These are phyloP conservation scores for Dermatemys mawii DNA, from an alignment of 2,113 vertebrate species.

Conservation along the genomic window DNA sequence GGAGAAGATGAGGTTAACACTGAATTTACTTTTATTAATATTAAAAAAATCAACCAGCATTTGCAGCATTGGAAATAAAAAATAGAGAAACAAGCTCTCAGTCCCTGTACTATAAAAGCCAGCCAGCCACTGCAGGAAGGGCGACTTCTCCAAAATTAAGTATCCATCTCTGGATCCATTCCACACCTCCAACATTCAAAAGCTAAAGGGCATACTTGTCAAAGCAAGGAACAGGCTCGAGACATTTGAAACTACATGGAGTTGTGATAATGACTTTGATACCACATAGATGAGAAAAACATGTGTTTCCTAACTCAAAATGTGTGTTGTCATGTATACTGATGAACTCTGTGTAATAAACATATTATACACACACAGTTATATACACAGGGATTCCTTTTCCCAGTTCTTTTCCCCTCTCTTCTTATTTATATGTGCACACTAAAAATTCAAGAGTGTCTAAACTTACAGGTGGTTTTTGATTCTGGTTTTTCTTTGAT, in stretches of 20 bases:
- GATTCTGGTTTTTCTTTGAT: neutral
- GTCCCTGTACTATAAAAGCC: neutral
- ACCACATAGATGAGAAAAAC: neutral
- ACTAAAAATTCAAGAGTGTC: fast-evolving
- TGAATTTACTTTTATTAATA: fast-evolving
- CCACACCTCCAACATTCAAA: neutral
- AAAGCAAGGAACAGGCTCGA: neutral
- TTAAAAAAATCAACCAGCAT: neutral
- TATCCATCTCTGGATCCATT: neutral
- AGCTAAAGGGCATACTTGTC: neutral
- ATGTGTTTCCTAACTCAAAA: neutral
- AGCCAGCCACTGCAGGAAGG: neutral
- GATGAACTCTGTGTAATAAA: neutral
- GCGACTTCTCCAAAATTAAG: neutral
- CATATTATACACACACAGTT: neutral
- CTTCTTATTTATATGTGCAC: neutral
- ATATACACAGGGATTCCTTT: neutral
- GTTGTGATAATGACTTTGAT: neutral
- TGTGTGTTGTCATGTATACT: neutral
- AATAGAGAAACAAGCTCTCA: neutral
- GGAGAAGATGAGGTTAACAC: neutral
- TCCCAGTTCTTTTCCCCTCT: neutral
- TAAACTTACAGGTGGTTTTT: neutral
- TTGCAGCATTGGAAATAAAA: neutral
- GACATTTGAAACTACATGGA: neutral